Percentiles rank a stretch among this genome's conserved stretches.
These are phyloP conservation scores for Synanthedon formicaeformis DNA, from an alignment of 2,888 invertebrate species.

Conservation along the genomic window DNA sequence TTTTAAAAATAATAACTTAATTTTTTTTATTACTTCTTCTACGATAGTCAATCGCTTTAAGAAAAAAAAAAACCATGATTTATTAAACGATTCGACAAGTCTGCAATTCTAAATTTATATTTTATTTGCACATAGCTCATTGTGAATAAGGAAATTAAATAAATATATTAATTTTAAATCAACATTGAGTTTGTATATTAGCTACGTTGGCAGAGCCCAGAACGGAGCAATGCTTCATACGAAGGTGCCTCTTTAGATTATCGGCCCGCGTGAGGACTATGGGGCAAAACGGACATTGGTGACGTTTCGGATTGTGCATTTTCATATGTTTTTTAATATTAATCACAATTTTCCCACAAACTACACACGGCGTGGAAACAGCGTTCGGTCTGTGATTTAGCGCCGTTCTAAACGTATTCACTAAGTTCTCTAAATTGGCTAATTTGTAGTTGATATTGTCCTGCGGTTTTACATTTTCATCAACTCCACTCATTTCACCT, in stretches of 20 bases:
- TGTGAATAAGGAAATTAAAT: no score
- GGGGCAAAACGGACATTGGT: conserved; percentile 73
- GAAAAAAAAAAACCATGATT: no score
- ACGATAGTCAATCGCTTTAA: no score
- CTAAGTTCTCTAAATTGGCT: conserved; percentile 47
- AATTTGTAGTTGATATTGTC: conserved; percentile 45
- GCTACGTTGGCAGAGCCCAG: conserved; percentile 44
- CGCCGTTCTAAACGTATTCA: conserved; percentile 46
- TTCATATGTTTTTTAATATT: conserved; percentile 78
- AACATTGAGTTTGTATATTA: conserved; percentile 51
- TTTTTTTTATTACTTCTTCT: no score
- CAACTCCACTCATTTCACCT: conserved; percentile 60
- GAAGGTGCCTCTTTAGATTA: conserved; percentile 76
- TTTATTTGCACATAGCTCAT: no score
- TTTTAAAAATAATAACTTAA: no score
- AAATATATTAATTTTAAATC: conserved; percentile 8
- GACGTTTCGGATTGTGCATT: conserved; percentile 74
- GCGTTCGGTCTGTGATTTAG: conserved; percentile 33
- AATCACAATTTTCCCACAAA: conserved; percentile 75
- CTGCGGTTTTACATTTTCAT: conserved; percentile 58
- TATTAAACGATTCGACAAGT: no score
- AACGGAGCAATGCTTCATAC: conserved; percentile 70
- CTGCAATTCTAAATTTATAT: no score
- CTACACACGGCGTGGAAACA: conserved; percentile 68
- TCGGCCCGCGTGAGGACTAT: conserved; percentile 75